Base-by-base conservation (phyloP, 2,888 invertebrate species). In the Philonicus albiceps region DNA sequence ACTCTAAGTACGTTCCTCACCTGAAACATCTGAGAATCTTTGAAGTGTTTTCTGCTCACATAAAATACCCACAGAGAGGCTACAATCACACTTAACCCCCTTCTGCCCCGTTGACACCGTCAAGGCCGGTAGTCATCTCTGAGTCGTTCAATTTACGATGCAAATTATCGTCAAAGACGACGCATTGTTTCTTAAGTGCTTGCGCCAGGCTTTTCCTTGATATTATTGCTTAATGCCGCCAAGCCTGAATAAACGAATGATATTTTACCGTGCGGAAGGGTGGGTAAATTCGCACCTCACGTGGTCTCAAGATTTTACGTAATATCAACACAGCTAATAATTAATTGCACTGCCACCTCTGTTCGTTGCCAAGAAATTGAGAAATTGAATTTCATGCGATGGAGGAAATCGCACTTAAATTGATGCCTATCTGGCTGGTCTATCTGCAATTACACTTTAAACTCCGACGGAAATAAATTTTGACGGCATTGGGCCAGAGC, bases 111-210 rank as follows among this genome's bases (percentile, higher is more conserved):
- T n/a, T 19, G 16, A n/a, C 76, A 7, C 78, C 78, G 40, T 37
- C 78, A 78, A 78, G 78, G 78, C 49, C 78, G 30, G 49, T 6
- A 49, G 13, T 49, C 49, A 49, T 78, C 78, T 78, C 16, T 78
- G 78, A 78, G 49, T 53, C 78, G 78, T 43, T 64, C 11, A 78
- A 78, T 78, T 78, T 78, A 78, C 78, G 78, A 78, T 78, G 78
- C 78, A 78, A 78, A 78, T 78, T 78, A 78, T 22, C 22, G 78
- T 78, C 78, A 78, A 53, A 78, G 78, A 40, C 22, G 78, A 40
- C 64, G 43, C 49, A 78, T 78, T 78, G 78, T 78, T 78, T 78
- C 49, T 64, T 19, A 11, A 11, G 22, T 64, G 22, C 7, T 64
- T 64, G 27, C 64, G 64, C 22, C 64, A 22, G 64, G 64, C 11